Conservation (phyloP, 1,140 invertebrate genomes). For the Zaprionus tsacasi region DNA sequence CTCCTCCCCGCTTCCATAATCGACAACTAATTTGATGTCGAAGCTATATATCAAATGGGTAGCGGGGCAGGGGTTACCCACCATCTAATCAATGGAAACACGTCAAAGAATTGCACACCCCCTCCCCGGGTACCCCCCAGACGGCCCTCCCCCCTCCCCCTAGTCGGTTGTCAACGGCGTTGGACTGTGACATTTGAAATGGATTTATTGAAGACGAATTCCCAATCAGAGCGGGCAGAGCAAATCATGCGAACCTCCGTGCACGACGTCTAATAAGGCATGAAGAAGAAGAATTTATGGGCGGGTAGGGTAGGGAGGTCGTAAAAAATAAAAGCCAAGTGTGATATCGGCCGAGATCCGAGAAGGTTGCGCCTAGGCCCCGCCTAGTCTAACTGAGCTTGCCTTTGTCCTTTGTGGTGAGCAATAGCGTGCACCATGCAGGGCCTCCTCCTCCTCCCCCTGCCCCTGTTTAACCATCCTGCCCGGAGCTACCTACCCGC, state of each 20-base stretch:
- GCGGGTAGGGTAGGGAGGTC: slow-evolving; percentile 17
- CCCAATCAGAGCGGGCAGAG: slow-evolving; percentile 65
- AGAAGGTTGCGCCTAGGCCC: neutral
- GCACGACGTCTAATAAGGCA: slow-evolving; percentile 59
- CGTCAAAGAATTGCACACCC: slow-evolving; percentile 54
- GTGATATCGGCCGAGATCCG: slow-evolving; percentile 71
- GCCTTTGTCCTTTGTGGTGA: slow-evolving; percentile 77
- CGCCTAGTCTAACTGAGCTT: slow-evolving; percentile 16
- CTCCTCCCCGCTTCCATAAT: slow-evolving; percentile 42
- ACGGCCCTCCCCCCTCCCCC: neutral
- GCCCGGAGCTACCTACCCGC: neutral
- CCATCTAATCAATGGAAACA: slow-evolving; percentile 70
- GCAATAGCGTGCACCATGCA: slow-evolving; percentile 70
- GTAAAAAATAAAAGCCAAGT: slow-evolving; percentile 82
- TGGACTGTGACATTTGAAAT: slow-evolving; percentile 75
- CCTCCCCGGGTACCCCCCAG: neutral
- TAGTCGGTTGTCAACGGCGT: slow-evolving; percentile 38
- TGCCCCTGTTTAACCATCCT: neutral
- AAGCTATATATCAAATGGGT: slow-evolving; percentile 43
- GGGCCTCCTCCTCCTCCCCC: slow-evolving; percentile 8
- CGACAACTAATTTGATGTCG: slow-evolving; percentile 78
- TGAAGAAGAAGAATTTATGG: slow-evolving; percentile 73
- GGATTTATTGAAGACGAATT: slow-evolving; percentile 74
- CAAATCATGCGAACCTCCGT: slow-evolving; percentile 71
- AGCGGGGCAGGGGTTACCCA: neutral